Evolutionary conservation across 2,888 invertebrate genomes (phyloP).

Genomic region (Orgyia antiqua): DNA sequence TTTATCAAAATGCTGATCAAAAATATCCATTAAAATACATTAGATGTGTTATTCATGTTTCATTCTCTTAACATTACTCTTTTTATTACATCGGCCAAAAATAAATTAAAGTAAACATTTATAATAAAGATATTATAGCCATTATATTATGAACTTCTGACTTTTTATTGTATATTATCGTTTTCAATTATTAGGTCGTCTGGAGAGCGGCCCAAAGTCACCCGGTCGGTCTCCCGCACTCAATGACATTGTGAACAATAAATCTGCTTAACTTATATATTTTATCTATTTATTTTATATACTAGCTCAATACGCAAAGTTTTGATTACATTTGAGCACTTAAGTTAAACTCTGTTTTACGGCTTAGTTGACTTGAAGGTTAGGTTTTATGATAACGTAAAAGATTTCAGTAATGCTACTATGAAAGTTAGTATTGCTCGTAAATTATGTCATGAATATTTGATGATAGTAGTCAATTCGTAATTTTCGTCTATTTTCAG

Average conservation of each 20-base stretch:
- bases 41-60: no score
- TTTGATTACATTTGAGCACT: conserved; percentile 1
- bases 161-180: conserved; percentile 32
- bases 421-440: no score
- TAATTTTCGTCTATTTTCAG: conserved; percentile 32
- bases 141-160: no score
- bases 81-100: no score
- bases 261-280: conserved; percentile 16
- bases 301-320: conserved; percentile 4
- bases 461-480: no score
- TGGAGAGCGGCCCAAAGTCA: conserved; percentile 67
- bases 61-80: no score
- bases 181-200: conserved; percentile 58
- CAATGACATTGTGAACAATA: conserved; percentile 30
- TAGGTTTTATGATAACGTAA: background rate
- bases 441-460: no score
- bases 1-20: no score
- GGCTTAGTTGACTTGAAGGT: background rate
- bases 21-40: no score
- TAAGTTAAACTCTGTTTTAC: background rate
- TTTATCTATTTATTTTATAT: conserved; percentile 16
- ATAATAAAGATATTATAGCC: no score
- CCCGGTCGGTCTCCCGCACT: conserved; percentile 48
- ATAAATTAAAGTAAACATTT: no score
- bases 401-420: no score